Evolutionary conservation across 2,797 vertebrate genomes (phyloP).

Genomic region (Bradypodion ventrale): DNA sequence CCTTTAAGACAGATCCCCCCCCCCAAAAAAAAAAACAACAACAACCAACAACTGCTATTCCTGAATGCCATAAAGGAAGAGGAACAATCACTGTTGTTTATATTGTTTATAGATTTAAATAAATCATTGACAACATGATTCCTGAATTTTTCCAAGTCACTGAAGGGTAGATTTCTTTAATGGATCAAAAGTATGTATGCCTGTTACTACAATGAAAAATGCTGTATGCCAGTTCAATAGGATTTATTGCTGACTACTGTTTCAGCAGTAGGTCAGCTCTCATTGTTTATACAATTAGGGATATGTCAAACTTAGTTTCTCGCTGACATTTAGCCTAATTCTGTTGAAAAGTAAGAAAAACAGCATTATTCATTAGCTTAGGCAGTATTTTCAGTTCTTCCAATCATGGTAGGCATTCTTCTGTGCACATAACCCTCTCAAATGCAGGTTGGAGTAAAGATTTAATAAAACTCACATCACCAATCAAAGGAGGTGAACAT

Average conservation of each 20-base stretch:
- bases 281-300: slow-evolving; percentile 2
- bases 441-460: too few species aligned
- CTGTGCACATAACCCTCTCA: too few species aligned
- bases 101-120: neutral
- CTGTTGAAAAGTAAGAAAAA: neutral
- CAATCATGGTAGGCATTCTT: too few species aligned
- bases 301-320: neutral
- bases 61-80: neutral
- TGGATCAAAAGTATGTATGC: neutral
- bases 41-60: too few species aligned
- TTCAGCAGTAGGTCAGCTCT: neutral
- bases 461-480: too few species aligned
- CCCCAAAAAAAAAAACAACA: too few species aligned
- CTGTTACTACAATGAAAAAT: neutral
- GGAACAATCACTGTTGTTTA: neutral
- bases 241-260: neutral
- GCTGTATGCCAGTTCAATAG: neutral
- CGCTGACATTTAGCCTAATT: neutral
- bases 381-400: neutral
- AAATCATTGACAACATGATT: neutral
- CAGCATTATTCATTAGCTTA: neutral
- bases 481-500: too few species aligned
- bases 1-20: neutral
- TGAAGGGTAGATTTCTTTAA: neutral
- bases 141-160: neutral